A percentile compares a stretch with the other conserved stretches of the same genome.
phyloP scores from a whole-genome alignment of 2,797 vertebrate genomes.

The Phrynocephalus guinanensis region DNA sequence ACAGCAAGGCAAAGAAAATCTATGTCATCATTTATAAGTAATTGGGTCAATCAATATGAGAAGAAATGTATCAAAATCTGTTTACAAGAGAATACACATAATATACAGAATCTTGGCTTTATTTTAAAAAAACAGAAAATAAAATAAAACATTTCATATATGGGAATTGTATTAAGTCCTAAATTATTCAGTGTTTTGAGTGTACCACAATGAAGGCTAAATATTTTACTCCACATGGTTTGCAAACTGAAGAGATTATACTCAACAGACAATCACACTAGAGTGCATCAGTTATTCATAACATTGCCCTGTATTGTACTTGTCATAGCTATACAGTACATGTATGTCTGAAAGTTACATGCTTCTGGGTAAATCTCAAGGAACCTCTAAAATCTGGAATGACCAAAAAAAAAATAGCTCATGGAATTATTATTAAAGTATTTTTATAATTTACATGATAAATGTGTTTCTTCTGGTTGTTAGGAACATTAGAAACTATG shows the following conservation, averaged over 20 bases:
- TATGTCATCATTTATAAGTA: conserved; percentile 1
- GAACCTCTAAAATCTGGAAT: not conserved
- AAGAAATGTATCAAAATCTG: not conserved
- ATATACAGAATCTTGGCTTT: not conserved
- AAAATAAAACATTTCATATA: not conserved
- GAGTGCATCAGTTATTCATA: too few species aligned
- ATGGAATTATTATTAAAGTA: not conserved
- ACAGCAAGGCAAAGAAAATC: too few species aligned
- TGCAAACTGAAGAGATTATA: too few species aligned
- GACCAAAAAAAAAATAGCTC: not conserved
- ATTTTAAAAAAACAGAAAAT: not conserved
- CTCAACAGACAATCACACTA: too few species aligned
- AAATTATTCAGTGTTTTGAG: not conserved
- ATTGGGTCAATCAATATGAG: not conserved
- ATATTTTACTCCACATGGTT: too few species aligned
- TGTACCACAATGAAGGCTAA: not conserved
- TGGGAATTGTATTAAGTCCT: not conserved
- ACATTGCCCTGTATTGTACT: too few species aligned
- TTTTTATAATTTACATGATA: not conserved
- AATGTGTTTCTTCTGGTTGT: not conserved
- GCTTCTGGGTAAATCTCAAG: too few species aligned
- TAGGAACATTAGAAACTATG: not conserved
- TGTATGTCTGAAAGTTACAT: too few species aligned
- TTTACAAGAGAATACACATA: not conserved
- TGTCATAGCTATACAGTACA: too few species aligned